Percentiles rank a stretch among this genome's conserved stretches.
phyloP scores from a whole-genome alignment of 2,797 vertebrate genomes.

The Crocodylus rhombifer region DNA sequence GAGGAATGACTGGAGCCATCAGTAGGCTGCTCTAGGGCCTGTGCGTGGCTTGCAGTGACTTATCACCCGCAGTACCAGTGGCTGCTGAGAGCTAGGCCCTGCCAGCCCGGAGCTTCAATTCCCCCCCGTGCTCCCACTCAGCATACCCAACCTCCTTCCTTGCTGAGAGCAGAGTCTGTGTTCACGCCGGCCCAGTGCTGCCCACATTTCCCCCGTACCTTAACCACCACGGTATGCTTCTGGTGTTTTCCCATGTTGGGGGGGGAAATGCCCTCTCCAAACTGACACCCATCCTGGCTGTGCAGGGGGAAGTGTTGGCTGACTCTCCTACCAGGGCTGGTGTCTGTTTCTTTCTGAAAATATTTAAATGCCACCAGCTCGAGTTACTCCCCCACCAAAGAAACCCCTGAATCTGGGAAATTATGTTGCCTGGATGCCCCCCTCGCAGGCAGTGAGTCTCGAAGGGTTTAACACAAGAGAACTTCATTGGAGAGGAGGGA shows the following conservation, averaged over 20 bases:
- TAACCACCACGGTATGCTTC: neutral
- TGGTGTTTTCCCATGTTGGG: neutral
- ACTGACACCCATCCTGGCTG: neutral
- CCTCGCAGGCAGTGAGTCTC: no score
- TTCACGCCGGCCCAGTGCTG: rapidly evolving
- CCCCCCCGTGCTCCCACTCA: rapidly evolving
- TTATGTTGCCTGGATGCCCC: no score
- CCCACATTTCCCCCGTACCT: neutral
- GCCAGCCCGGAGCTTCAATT: rapidly evolving
- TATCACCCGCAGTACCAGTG: rapidly evolving
- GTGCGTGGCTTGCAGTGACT: rapidly evolving
- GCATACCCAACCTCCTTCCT: neutral
- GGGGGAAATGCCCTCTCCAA: neutral
- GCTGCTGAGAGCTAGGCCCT: neutral
- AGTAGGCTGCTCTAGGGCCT: rapidly evolving
- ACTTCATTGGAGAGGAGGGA: no score
- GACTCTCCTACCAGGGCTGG: no score
- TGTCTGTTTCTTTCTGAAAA: no score
- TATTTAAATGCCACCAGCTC: no score
- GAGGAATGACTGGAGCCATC: neutral
- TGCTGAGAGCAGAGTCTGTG: neutral
- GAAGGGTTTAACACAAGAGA: no score
- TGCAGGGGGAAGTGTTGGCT: no score
- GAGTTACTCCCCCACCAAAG: no score
- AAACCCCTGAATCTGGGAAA: no score